phyloP scores from a whole-genome alignment of 2,797 vertebrate genomes.

The Pristis pectinata region DNA sequence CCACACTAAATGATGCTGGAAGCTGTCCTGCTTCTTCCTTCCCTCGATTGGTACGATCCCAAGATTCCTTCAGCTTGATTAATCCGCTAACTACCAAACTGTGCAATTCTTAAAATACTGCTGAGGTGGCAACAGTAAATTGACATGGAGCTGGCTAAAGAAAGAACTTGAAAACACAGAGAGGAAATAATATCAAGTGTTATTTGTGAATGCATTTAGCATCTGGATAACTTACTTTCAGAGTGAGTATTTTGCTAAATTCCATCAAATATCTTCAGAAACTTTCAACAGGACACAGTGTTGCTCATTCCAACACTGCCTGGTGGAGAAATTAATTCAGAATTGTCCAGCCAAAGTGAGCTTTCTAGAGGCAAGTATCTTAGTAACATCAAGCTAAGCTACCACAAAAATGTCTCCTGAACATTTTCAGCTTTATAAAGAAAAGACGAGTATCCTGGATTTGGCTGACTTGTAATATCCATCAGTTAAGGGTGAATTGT shows the following conservation, averaged over 20 bases:
- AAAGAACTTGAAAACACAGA: not conserved
- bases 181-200: not conserved
- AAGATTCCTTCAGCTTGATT: not conserved
- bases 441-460: not conserved
- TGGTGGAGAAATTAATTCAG: not conserved
- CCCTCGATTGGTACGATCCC: not conserved
- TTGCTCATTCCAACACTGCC: not conserved
- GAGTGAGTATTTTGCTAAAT: not conserved
- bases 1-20: not conserved
- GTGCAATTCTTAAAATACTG: not conserved
- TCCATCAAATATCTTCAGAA: not conserved
- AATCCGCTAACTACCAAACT: not conserved
- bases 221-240: not conserved
- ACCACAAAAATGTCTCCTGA: not conserved
- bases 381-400: not conserved
- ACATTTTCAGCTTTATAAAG: not conserved
- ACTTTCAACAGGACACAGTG: not conserved
- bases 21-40: not conserved
- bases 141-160: not conserved
- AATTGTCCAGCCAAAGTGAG: not conserved
- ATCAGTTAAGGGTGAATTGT: not conserved
- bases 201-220: not conserved
- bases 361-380: not conserved
- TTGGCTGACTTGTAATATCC: not conserved
- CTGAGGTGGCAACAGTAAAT: not conserved